These are phyloP conservation scores for Scaptomyza tumidula DNA, from an alignment of 2,888 invertebrate species.

Conservation along the genomic window DNA sequence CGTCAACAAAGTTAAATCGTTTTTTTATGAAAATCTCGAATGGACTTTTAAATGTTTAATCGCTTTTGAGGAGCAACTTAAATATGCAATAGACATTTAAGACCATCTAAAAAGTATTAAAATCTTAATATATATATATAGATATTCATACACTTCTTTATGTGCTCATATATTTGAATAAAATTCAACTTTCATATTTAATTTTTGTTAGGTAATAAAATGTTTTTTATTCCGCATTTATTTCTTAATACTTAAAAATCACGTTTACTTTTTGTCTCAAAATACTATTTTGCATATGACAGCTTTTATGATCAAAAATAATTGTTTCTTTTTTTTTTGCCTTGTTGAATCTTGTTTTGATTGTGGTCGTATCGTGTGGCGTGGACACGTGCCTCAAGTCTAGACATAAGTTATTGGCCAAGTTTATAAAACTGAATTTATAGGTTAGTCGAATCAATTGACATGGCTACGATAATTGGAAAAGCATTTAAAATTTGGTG, in stretches of 20 bases:
- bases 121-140: constrained; percentile 2
- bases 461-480: background rate
- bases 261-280: background rate
- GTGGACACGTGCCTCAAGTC: constrained; percentile 9
- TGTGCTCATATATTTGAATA: constrained; percentile 1
- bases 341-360: background rate
- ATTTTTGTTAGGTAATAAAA: background rate
- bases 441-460: background rate
- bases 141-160: constrained; percentile 12
- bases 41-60: constrained; percentile 81
- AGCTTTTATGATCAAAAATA: background rate
- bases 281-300: background rate
- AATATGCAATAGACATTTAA: background rate
- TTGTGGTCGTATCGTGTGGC: background rate
- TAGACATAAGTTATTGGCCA: background rate
- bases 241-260: background rate
- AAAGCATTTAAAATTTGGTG: background rate
- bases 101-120: constrained; percentile 12
- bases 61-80: constrained; percentile 49
- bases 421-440: background rate
- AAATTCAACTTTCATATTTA: background rate
- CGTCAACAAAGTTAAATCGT: constrained; percentile 69
- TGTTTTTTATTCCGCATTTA: background rate
- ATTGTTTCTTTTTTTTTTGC: background rate
- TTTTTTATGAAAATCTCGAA: constrained; percentile 80